Evolutionary conservation across 2,113 vertebrate species (phyloP), one percentile per base, ranked within the genome.

Genomic region (Caretta caretta): DNA sequence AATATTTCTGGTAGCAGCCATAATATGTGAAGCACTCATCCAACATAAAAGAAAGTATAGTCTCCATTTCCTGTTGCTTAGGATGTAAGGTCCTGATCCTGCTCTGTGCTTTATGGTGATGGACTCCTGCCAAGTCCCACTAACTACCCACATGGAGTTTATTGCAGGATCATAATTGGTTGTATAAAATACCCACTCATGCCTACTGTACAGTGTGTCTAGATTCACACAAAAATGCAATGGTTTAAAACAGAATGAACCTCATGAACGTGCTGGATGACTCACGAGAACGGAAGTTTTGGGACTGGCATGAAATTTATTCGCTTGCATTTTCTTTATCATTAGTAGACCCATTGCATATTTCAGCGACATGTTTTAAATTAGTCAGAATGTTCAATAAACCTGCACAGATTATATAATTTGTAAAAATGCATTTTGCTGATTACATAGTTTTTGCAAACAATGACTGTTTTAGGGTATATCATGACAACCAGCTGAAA

Each of bases 321-420:
- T 8, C 0, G 0, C 0, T 88, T 87, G n/a, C 16, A 29, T 92
- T 95, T 90, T 76, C 22, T 78, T 8, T 79, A 86, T 53, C 57
- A n/a, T n/a, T 22, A 75, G 42, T 53, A 50, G 82, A 81, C 50
- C 4, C 86, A 25, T 57, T 78, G 62, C 3, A 7, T 54, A 19
- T 16, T 46, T 38, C 14, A 46, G 6, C 14, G 54, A 92, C 83
- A n/a, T 6, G 56, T n/a, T 94, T 97, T 83, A 94, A 95, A 91
- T 94, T 90, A 96, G 80, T 22, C n/a, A 27, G 49, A 84, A 94
- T 62, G 86, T 80, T 95, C 93, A 96, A 83, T 59, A 82, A 96
- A 92, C 42, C 89, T 54, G 24, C 42, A 42, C 17, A 91, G 38
- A 92, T 57, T 11, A 94, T 78, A 83, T 46, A 84, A 88, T 91